These are phyloP conservation scores for Noctua janthe DNA, from an alignment of 2,888 invertebrate genomes.

Conservation along the genomic window DNA sequence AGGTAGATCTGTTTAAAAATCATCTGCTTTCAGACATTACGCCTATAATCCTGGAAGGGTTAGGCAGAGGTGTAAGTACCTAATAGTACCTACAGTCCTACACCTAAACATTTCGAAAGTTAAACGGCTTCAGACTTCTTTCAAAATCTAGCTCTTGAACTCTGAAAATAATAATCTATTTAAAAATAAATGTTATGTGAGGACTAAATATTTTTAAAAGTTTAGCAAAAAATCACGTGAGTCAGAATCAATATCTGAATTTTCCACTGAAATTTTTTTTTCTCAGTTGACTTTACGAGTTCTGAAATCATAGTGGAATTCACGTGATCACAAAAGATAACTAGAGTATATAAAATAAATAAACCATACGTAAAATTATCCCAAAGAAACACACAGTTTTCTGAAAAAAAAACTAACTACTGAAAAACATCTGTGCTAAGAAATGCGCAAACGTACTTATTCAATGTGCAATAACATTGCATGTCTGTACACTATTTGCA, in stretches of 20 bases:
- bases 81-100: neutral
- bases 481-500: conserved; percentile 52
- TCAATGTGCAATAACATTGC: conserved; percentile 28
- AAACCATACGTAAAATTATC: neutral
- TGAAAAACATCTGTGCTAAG: neutral
- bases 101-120: neutral
- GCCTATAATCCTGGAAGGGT: neutral
- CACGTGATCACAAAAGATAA: conserved; percentile 14
- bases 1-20: conserved; percentile 20
- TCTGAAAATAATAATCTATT: neutral
- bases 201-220: too few species aligned
- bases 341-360: conserved; percentile 7
- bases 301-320: neutral
- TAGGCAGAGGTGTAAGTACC: neutral
- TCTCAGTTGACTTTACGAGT: neutral
- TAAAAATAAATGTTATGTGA: neutral
- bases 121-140: neutral
- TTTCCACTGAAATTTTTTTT: conserved; percentile 8
- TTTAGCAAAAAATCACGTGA: neutral
- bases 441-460: conserved; percentile 13
- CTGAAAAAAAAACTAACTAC: neutral
- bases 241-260: conserved; percentile 16
- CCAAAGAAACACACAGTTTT: neutral
- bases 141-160: neutral
- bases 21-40: neutral